Evolutionary conservation across 2,797 vertebrate genomes (phyloP), one percentile per base, ranked within the genome.

Genomic region (Falco biarmicus): DNA sequence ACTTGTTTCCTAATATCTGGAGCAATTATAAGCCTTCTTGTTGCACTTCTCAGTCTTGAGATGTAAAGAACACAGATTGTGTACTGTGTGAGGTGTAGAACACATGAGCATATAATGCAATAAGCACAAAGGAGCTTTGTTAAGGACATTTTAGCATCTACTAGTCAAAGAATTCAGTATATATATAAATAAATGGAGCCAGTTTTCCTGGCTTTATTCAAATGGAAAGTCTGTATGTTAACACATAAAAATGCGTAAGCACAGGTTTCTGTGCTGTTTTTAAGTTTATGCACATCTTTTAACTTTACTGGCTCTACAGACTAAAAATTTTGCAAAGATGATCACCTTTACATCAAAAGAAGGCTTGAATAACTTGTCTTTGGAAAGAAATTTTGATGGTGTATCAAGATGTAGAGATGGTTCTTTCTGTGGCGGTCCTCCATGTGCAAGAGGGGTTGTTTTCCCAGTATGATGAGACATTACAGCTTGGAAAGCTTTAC

Each of bases 361-460:
- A 26, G 99, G 99, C 80, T 99, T 99, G 94, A 99, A 99, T 10
- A 99, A 98, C 90, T 99, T 98, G 97, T 99, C 99, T 98, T 98
- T 98, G 93, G 98, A 99, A 90, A 99, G 98, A 95, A 99, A 99
- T 54, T 99, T 99, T 17, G 99, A 99, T 0, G 99, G 99, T 3
- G 99, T 99, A 92, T 99, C 99, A 93, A 99, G 98, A 83, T 99
- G 98, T 74, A 99, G 97, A 2, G 98, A 97, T 0, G 98, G 97
- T 45, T 99, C 99, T 87, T 98, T 99, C 86, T 98, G 98, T 64
- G 96, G 96, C 0, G 78, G 96, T 51, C 92, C 97, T 51, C 91
- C 93, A 48, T 94, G 97, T 6, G 54, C 22, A 60, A 94, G 87
- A 64, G 96, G 93, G 8, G 81, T 90, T 18, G 89, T 47, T 13